A percentile compares a stretch with the other conserved stretches of the same genome.
Evolutionary conservation across 2,888 invertebrate genomes (phyloP).

Genomic region (Helleia helle): DNA sequence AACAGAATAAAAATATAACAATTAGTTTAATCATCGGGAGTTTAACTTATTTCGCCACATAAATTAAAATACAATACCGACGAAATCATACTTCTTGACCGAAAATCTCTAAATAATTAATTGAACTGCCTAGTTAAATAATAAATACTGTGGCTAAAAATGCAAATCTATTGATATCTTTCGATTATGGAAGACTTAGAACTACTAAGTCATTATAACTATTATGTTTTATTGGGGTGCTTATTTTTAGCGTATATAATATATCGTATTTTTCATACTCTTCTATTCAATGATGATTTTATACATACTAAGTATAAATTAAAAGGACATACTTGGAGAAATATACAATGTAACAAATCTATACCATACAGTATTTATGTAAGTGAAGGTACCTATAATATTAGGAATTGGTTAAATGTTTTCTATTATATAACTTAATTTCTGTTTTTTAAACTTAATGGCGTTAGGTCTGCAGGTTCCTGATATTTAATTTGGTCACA

Average conservation of each 20-base stretch:
- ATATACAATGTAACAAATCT: conserved; percentile 66
- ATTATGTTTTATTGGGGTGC: conserved; percentile 55
- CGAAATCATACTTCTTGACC: not conserved
- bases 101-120: not conserved
- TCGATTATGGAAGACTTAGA: not conserved
- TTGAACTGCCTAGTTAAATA: not conserved
- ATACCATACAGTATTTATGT: conserved; percentile 63
- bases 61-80: not conserved
- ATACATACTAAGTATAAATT: conserved; percentile 47
- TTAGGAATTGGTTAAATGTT: too few relatives aligned
- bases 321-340: conserved; percentile 63
- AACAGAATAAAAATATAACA: too few relatives aligned
- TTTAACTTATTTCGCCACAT: too few relatives aligned
- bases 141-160: not conserved
- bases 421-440: too few relatives aligned
- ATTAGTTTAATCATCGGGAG: too few relatives aligned
- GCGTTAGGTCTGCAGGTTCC: too few relatives aligned
- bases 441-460: too few relatives aligned
- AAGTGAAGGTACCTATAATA: too few relatives aligned
- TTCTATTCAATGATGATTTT: conserved; percentile 48
- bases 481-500: too few relatives aligned
- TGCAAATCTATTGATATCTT: not conserved
- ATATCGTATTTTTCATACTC: conserved; percentile 49
- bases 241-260: conserved; percentile 54
- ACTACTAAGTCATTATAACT: conserved; percentile 32